phyloP scores from a whole-genome alignment of 2,113 vertebrate species.

The Xiphorhynchus elegans region DNA sequence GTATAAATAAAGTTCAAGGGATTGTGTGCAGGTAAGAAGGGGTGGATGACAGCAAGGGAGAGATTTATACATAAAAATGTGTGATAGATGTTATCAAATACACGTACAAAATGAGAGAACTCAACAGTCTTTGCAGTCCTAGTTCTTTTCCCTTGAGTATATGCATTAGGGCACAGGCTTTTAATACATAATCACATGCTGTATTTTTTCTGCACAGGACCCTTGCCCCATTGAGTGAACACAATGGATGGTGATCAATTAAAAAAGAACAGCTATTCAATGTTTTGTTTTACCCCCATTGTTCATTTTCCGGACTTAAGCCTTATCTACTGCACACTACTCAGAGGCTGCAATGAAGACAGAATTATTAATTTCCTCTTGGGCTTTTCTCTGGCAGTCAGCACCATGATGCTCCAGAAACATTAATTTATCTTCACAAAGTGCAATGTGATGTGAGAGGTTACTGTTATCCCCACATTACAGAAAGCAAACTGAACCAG shows the following conservation, averaged over 20 bases:
- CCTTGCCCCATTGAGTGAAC: background rate
- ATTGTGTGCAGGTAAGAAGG: background rate
- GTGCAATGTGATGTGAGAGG: background rate
- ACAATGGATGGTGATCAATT: conserved; percentile 52
- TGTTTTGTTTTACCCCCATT: conserved; percentile 43
- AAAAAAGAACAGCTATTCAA: conserved; percentile 37
- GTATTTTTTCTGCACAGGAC: conserved; percentile 1
- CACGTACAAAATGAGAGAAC: background rate
- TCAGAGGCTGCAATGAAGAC: conserved; percentile 37
- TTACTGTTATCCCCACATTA: background rate
- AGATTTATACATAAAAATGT: background rate
- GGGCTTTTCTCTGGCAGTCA: conserved; percentile 27
- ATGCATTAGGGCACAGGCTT: background rate
- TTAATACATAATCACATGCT: background rate
- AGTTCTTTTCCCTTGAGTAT: background rate
- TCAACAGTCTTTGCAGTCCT: background rate
- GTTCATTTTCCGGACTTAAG: conserved; percentile 42
- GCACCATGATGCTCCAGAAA: background rate
- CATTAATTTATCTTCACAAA: conserved; percentile 48
- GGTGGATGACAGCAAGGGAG: background rate
- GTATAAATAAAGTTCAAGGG: background rate
- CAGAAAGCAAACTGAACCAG: background rate
- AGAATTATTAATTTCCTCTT: conserved; percentile 64
- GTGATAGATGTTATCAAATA: background rate
- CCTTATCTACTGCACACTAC: conserved; percentile 42